These are phyloP conservation scores for Limosa lapponica DNA, from an alignment of 2,797 vertebrate species.

Conservation along the genomic window DNA sequence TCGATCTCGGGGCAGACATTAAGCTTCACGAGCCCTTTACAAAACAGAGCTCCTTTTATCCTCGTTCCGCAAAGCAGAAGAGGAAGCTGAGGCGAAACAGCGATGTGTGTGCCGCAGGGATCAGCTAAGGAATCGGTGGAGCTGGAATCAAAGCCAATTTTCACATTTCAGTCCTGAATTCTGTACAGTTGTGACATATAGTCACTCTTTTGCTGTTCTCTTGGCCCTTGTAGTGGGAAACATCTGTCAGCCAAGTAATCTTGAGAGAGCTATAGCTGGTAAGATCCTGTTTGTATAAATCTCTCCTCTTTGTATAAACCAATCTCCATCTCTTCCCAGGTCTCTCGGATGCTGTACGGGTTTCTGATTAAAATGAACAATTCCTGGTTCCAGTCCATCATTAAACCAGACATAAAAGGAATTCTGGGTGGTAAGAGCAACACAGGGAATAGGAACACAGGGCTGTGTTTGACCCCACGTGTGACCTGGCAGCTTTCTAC, in stretches of 20 bases:
- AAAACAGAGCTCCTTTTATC: background rate
- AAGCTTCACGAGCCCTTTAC: background rate
- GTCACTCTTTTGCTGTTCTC: background rate
- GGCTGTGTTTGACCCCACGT: background rate
- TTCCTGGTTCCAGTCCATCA: constrained; percentile 89
- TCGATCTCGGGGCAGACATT: too few relatives aligned
- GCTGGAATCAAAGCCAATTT: background rate
- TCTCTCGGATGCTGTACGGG: constrained; percentile 87
- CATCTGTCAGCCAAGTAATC: background rate
- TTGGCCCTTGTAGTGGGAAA: background rate
- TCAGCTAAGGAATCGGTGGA: background rate
- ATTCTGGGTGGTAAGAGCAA: constrained; percentile 84
- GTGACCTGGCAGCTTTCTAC: background rate
- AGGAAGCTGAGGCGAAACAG: background rate
- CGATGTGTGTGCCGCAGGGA: background rate
- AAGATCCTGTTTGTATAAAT: background rate
- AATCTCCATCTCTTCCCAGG: constrained; percentile 71
- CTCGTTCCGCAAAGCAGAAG: background rate
- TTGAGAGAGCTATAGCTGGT: background rate
- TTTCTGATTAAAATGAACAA: constrained; percentile 90
- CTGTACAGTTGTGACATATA: rapidly evolving
- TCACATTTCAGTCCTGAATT: background rate
- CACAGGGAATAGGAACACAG: background rate
- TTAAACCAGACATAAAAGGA: constrained; percentile 75
- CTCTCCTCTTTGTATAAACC: background rate